Percentiles rank a stretch among this genome's conserved stretches.
Conservation (phyloP, 1,140 invertebrate species). For the Argopecten irradians region DNA sequence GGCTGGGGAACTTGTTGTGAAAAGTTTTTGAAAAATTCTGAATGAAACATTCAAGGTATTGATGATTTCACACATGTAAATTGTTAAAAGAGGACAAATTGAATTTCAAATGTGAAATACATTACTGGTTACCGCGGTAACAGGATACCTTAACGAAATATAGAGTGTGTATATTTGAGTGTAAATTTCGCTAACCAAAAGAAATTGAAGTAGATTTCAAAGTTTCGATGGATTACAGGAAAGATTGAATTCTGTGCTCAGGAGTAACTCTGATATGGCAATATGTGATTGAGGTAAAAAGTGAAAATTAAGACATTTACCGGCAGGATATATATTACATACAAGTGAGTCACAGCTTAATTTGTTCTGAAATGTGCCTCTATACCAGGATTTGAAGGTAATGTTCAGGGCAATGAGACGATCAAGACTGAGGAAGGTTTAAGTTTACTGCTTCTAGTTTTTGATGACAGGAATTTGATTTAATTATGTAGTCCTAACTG, state of each 20-base stretch:
- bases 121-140: background rate
- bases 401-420: background rate
- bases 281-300: background rate
- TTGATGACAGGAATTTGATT: background rate
- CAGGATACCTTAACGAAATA: background rate
- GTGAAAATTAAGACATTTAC: background rate
- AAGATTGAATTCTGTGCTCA: background rate
- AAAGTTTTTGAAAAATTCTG: background rate
- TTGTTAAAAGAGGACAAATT: background rate
- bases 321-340: background rate
- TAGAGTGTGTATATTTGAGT: background rate
- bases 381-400: background rate
- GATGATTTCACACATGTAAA: background rate
- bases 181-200: background rate
- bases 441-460: background rate
- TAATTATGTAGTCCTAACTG: background rate
- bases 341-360: background rate
- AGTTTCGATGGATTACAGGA: background rate
- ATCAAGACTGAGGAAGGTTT: background rate
- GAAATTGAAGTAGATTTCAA: background rate
- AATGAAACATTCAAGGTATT: background rate
- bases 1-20: background rate
- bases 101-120: conserved; percentile 2
- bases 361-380: background rate
- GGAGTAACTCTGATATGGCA: background rate